These are phyloP conservation scores for Prunella strophiata DNA, from an alignment of 2,797 vertebrate genomes.

Conservation along the genomic window DNA sequence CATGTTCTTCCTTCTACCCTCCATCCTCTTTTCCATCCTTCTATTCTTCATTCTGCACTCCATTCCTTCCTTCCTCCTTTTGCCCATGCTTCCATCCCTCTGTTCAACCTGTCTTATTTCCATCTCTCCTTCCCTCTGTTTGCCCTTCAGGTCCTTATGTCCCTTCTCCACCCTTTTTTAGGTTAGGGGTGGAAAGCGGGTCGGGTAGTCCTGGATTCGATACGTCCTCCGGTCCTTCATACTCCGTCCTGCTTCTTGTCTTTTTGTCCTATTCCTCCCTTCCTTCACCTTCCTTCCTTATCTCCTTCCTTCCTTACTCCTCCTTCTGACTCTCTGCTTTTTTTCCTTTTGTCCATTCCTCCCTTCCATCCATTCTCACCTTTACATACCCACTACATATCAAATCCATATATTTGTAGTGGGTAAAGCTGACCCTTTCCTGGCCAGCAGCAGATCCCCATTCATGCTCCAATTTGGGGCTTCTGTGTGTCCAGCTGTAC, in stretches of 20 bases:
- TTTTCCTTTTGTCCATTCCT: background rate
- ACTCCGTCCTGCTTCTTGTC: no score
- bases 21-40: background rate
- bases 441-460: background rate
- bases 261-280: no score
- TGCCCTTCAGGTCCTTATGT: no score
- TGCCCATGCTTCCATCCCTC: background rate
- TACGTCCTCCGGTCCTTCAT: no score
- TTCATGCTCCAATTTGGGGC: fast-evolving
- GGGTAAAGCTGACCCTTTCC: background rate
- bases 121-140: background rate
- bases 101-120: background rate
- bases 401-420: background rate
- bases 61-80: background rate
- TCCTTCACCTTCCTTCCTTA: background rate
- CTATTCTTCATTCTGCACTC: background rate
- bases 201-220: no score
- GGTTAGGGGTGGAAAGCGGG: no score
- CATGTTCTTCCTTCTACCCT: background rate
- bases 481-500: background rate
- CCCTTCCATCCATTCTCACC: background rate
- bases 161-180: no score
- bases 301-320: background rate
- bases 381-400: background rate
- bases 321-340: background rate